phyloP scores from a whole-genome alignment of 2,113 vertebrate genomes.

The Edolisoma coerulescens region DNA sequence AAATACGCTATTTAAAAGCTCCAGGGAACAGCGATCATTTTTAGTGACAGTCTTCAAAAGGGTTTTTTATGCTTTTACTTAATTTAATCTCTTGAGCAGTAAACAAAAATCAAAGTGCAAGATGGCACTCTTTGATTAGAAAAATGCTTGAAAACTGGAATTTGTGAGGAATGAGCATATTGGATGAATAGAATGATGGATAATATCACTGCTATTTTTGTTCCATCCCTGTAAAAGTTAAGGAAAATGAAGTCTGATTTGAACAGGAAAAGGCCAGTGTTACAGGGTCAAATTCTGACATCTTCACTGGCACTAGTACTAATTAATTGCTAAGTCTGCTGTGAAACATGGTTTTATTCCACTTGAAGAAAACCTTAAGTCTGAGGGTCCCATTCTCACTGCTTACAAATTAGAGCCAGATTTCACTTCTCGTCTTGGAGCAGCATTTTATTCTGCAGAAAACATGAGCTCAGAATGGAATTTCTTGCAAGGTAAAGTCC shows the following conservation, averaged over 20 bases:
- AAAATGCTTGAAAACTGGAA: background rate
- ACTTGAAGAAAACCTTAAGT: background rate
- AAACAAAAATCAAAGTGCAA: background rate
- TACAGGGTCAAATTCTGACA: background rate
- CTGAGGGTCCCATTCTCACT: background rate
- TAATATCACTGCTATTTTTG: background rate
- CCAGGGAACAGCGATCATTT: background rate
- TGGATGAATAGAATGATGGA: background rate
- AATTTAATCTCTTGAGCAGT: conserved; percentile 23
- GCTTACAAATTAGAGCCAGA: background rate
- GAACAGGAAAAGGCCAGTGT: background rate
- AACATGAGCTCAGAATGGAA: background rate
- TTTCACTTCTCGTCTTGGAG: background rate
- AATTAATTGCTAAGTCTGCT: background rate
- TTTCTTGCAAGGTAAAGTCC: background rate
- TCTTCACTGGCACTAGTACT: background rate
- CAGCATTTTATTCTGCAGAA: background rate
- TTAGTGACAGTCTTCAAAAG: background rate
- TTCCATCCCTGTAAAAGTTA: background rate
- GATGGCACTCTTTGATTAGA: background rate
- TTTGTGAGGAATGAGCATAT: background rate
- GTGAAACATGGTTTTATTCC: background rate
- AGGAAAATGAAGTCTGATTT: background rate
- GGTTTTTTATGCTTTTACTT: conserved; percentile 3
- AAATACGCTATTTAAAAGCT: background rate